Evolutionary conservation across 2,888 invertebrate genomes (phyloP), one percentile per base, ranked within the genome.

Genomic region (Drosophila yooni): DNA sequence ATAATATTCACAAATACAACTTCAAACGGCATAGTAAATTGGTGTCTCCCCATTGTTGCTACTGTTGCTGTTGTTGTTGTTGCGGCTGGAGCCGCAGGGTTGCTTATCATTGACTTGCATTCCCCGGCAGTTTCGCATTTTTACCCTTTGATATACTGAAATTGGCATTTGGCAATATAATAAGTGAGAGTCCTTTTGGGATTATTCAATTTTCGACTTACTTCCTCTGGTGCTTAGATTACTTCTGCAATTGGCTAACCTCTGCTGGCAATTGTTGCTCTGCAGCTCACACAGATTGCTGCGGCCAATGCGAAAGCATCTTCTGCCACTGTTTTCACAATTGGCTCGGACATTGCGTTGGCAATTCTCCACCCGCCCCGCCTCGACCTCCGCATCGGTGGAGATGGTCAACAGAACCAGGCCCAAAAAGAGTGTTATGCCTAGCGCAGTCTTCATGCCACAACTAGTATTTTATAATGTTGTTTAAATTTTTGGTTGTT

Each of bases 41-140:
- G 46, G 46, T 25, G 25, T 2, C 1, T 7, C 13, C 1, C 0
- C 31, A 15, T 18, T 27, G 8, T 10, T 50, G 15, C 10, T 21
- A 11, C 4, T 58, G 48, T 25, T 27, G 18, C 36, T 21, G 21
- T 21, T 50, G 15, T 36, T 64, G 15, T 4, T 56, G 43, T 27
- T 36, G 10, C 31, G 5, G n/a, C 6, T 25, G 29, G 18, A 25
- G 46, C 46, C 31, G 15, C 74, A 74, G 36, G 51, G 31, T n/a
- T 27, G 40, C 15, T 40, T 59, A 33, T 67, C 56, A 75, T 76
- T 75, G 56, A 75, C 33, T 40, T 51, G 18, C 59, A 62, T 50
- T 38, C 67, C 63, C 3, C 11, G 6, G 18, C 74, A 74, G 15
- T 56, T 43, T 52, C 27, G 51, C 15, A 29, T 34, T 3, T 34